Evolutionary conservation across 2,888 invertebrate genomes (phyloP), one percentile per base, ranked within the genome.

Genomic region (Drosophila melanosoma): DNA sequence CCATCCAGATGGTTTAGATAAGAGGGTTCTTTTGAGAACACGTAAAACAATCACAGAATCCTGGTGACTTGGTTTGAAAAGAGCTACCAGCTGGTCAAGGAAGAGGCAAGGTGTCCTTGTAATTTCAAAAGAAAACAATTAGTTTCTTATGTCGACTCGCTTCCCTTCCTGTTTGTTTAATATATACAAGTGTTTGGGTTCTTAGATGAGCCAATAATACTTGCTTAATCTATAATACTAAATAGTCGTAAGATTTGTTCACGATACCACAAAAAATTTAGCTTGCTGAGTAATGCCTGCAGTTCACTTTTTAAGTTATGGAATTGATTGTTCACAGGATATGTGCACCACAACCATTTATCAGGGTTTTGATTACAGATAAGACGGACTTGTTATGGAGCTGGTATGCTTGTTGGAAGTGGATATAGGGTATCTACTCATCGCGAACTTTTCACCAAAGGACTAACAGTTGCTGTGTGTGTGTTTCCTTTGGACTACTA

Each of bases 401-500:
- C 7, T 15, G 20, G 12, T 7, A 5, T n/a, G 26, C n/a, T 29
- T 12, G 5, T 36, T 7, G n/a, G 38, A 4, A 15, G n/a, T 38
- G 29, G 12, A n/a, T 15, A n/a, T 20, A 40, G n/a, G 29, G 57
- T 40, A 40, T 40, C 40, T 40, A 10, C 20, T 29, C 40, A n/a
- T 40, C 29, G 57, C 10, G 29, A 17, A n/a, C 23, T 12, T 26
- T 23, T 23, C 17, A 17, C 23, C 17, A 17, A 35, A 35, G 35
- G 35, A 35, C 10, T 26, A 26, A 15, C 15, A 52, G 20, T 56
- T 26, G 35, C 15, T 15, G 15, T 29, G 29, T 29, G 29, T 29
- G 29, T 29, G 6, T 57, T n/a, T 42, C 20, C 32, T n/a, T 42
- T 10, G 17, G 20, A 15, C 59, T 89, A 20, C 59, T 89, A 89